Evolutionary conservation across 92 coral and sea anemone species (phyloP).

Genomic region (Zoanthus solanderi): DNA sequence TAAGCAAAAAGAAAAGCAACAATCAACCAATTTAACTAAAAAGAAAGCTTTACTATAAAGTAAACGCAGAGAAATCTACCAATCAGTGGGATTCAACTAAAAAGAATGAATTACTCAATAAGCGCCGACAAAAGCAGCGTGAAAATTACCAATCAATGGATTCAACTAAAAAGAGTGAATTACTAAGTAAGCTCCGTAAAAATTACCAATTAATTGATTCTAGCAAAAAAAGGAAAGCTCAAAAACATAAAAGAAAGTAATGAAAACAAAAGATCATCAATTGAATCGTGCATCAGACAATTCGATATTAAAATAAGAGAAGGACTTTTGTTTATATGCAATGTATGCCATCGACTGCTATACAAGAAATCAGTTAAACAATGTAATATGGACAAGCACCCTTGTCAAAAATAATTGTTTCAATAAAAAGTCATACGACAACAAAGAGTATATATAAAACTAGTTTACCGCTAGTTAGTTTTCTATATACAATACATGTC

Average conservation of each 20-base stretch:
- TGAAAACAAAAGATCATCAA: neutral
- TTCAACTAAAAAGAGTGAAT: no score
- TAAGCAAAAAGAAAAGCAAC: no score
- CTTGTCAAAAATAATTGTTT: slow-evolving; percentile 26
- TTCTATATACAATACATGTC: no score
- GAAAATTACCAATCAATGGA: no score
- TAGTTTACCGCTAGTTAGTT: no score
- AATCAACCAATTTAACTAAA: slow-evolving; percentile 28
- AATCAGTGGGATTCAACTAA: neutral
- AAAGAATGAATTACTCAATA: no score
- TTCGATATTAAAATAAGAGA: neutral
- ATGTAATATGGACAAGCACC: slow-evolving; percentile 25
- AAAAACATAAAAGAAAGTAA: slow-evolving; percentile 10
- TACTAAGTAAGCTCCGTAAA: neutral
- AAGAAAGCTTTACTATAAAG: slow-evolving; percentile 18
- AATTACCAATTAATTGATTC: neutral
- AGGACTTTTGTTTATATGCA: neutral
- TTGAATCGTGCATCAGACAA: slow-evolving; percentile 25
- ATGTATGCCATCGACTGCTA: neutral
- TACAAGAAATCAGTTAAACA: neutral
- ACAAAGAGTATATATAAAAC: neutral
- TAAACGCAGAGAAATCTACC: neutral
- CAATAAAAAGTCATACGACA: neutral
- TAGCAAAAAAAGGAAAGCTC: neutral
- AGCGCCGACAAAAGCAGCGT: no score